A percentile compares a stretch with the other conserved stretches of the same genome.
Evolutionary conservation across 1,140 invertebrate species (phyloP).

Genomic region (Hermatobates lingyangjiaoensis): DNA sequence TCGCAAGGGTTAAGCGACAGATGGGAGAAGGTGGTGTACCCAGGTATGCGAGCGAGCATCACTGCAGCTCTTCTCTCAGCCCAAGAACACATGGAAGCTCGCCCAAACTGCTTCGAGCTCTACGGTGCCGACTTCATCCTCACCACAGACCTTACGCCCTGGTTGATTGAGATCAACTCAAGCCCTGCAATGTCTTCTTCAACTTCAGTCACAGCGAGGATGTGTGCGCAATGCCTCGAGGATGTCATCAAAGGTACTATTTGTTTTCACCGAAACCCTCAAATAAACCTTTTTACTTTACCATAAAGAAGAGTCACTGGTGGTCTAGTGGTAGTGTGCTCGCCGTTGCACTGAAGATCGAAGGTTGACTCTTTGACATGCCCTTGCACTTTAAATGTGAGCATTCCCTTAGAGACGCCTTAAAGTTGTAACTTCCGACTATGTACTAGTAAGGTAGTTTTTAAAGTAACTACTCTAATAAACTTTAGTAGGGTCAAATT

Average conservation of each 20-base stretch:
- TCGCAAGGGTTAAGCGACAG: slow-evolving; percentile 42
- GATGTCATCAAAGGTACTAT: slow-evolving; percentile 75
- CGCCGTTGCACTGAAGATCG: too few species aligned
- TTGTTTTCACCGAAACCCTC: neutral
- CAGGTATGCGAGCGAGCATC: slow-evolving; percentile 74
- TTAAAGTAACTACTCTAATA: too few species aligned
- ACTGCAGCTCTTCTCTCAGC: slow-evolving; percentile 70
- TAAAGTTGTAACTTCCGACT: too few species aligned
- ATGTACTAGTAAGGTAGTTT: too few species aligned
- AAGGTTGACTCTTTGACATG: too few species aligned
- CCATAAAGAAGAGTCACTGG: too few species aligned
- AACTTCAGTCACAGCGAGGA: slow-evolving; percentile 66
- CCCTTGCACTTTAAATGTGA: too few species aligned
- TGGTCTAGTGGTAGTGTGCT: too few species aligned
- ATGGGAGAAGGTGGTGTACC: slow-evolving; percentile 68
- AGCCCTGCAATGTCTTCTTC: slow-evolving; percentile 77
- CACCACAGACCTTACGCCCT: slow-evolving; percentile 71
- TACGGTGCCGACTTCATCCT: slow-evolving; percentile 88
- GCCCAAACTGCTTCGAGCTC: slow-evolving; percentile 77
- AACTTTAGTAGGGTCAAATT: too few species aligned
- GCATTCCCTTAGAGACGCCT: too few species aligned
- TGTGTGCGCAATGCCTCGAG: slow-evolving; percentile 73
- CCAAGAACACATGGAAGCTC: slow-evolving; percentile 66
- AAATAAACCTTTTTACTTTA: too few species aligned
- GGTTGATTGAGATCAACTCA: slow-evolving; percentile 89